Evolutionary conservation across 2,888 invertebrate species (phyloP), one percentile per base, ranked within the genome.

Genomic region (Diplazon laetatorius): DNA sequence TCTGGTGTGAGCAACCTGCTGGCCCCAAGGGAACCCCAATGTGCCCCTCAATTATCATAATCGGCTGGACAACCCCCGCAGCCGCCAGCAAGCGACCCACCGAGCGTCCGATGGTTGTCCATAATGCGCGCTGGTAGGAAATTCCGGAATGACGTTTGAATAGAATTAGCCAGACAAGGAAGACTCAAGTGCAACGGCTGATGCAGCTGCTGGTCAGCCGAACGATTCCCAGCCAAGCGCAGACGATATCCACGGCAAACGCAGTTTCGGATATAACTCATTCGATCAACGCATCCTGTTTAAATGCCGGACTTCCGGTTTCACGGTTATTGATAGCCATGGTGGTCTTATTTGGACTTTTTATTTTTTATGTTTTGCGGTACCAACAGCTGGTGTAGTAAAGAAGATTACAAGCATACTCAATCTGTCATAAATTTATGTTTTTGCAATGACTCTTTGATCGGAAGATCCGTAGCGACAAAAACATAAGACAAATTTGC

Each of bases 261-360:
- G 22, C 44, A 16, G 9, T 44, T 71, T 16, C 14, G 63, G 42
- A 35, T 25, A 39, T 59, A 77, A 69, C 77, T 73, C 69, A 60
- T 30, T 86, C 89, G 87, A 89, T 89, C 88, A 89, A 89, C 88
- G 89, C 84, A 84, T 84, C 85, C 83, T 80, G 83, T 85, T 87
- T 88, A 87, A 89, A 86, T 84, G 83, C 85, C 84, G 83, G 73
- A 84, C 82, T 88, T 89, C 89, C 89, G 88, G 87, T 82, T 79
- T 71, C 72, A 68, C 72, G 72, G 55, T 79, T 59, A 63, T 57
- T 65, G 71, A 75, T 71, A 78, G 73, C 80, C 44, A 37, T 52
- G 42, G 37, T 62, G 37, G 46, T 50, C 12, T 14, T 59, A 42
- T 70, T 25, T 9, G 22, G 39, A 14, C 52, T 12, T 60, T 57